Conservation (phyloP, 2,797 vertebrate species). For the Tauraco hartlaubi region DNA sequence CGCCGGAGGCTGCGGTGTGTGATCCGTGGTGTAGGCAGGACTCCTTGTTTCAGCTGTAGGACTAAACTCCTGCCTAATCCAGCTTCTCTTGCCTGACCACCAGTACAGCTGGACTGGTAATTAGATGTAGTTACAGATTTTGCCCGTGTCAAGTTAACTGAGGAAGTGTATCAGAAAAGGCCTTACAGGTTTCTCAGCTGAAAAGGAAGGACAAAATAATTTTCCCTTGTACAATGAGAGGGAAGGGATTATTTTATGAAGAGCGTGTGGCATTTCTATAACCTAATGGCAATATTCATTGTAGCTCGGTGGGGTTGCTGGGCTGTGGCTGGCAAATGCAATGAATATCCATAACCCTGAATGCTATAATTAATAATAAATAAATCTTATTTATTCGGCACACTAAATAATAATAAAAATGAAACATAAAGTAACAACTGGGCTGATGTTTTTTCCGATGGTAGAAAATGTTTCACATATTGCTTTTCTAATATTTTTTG, state of each 20-base stretch:
- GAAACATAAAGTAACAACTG: neutral
- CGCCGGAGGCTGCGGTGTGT: neutral
- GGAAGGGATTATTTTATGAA: neutral
- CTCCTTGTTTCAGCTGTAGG: neutral
- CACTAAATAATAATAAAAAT: neutral
- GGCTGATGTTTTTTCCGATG: neutral
- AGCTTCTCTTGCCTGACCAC: neutral
- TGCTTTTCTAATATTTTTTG: neutral
- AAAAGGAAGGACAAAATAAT: neutral
- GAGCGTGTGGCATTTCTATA: neutral
- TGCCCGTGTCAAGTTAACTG: neutral
- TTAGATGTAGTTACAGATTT: neutral
- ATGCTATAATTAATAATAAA: neutral
- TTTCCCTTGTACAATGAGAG: neutral
- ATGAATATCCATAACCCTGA: neutral
- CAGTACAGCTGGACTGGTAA: neutral
- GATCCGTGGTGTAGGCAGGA: neutral
- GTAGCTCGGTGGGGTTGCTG: neutral
- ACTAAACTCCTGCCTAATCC: neutral
- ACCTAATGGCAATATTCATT: neutral
- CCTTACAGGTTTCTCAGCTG: neutral
- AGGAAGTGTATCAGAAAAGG: neutral
- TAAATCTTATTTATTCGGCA: neutral
- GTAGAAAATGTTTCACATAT: neutral
- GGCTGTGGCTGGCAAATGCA: neutral